Evolutionary conservation across 2,888 invertebrate species (phyloP).

Genomic region (Andrena camellia): DNA sequence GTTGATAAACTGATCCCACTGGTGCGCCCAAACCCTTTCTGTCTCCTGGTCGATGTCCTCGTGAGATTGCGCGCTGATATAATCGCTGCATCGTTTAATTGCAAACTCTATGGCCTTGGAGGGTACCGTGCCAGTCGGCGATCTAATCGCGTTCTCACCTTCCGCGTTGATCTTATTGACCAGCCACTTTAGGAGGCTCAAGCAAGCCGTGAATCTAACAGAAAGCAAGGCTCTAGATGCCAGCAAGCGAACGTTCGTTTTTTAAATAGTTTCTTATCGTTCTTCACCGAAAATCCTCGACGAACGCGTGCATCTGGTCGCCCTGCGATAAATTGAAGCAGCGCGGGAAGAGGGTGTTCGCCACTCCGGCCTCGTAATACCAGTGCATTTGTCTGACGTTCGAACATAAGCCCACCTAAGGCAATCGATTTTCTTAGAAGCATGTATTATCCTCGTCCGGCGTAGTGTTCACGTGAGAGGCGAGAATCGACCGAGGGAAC

Average conservation of each 20-base stretch:
- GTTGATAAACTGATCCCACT: slow-evolving; percentile 94
- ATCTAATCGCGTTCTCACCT: slow-evolving; percentile 87
- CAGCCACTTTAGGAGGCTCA: slow-evolving; percentile 93
- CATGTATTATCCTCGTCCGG: slow-evolving; percentile 40
- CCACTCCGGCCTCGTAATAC: slow-evolving; percentile 93
- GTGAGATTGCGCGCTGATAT: slow-evolving; percentile 90
- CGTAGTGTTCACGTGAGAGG: neutral
- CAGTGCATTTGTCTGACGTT: slow-evolving; percentile 94
- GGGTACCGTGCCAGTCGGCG: slow-evolving; percentile 89
- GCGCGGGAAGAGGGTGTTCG: slow-evolving; percentile 93
- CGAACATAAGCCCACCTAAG: slow-evolving; percentile 89
- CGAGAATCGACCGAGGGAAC: slow-evolving; percentile 1
- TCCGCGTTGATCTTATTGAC: slow-evolving; percentile 87
- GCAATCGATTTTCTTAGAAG: slow-evolving; percentile 62
- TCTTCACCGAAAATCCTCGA: slow-evolving; percentile 92
- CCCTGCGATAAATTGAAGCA: slow-evolving; percentile 94
- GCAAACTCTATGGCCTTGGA: slow-evolving; percentile 93
- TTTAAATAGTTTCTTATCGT: neutral
- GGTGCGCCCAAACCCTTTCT: slow-evolving; percentile 91
- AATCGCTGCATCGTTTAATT: slow-evolving; percentile 91
- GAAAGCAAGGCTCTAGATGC: neutral
- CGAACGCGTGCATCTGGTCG: slow-evolving; percentile 93
- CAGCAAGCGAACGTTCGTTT: neutral
- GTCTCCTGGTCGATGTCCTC: slow-evolving; percentile 92
- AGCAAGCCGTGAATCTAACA: slow-evolving; percentile 91